Evolutionary conservation across 2,797 vertebrate species (phyloP).

Genomic region (Etheostoma nigrum): DNA sequence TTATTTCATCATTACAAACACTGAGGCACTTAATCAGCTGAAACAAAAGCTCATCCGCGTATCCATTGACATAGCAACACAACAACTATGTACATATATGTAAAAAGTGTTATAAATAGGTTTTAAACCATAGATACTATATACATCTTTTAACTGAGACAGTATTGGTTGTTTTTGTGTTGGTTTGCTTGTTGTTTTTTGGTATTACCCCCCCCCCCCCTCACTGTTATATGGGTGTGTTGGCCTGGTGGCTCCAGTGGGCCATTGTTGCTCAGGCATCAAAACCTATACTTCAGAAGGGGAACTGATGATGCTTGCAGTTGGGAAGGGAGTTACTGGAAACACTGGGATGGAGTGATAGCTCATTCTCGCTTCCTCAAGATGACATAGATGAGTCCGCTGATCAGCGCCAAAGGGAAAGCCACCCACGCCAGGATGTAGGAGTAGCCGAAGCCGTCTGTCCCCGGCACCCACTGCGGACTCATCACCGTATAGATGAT

Average conservation of each 20-base stretch:
- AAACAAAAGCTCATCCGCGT: conserved; percentile 86
- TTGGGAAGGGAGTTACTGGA: conserved; percentile 48
- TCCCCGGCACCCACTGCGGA: conserved; percentile 82
- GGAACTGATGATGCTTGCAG: conserved; percentile 53
- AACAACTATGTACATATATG: conserved; percentile 99
- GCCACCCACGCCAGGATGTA: conserved; percentile 98
- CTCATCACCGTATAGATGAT: conserved; percentile 96
- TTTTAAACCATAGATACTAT: conserved; percentile 99
- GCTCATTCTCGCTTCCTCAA: conserved; percentile 95
- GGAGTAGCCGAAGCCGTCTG: conserved; percentile 87
- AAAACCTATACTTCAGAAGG: conserved; percentile 51
- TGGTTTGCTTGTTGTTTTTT: conserved; percentile 69
- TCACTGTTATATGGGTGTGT: conserved; percentile 44
- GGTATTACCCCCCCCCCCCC: conserved; percentile 68
- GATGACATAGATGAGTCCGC: conserved; percentile 95
- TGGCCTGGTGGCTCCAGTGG: conserved; percentile 47
- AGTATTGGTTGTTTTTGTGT: conserved; percentile 85
- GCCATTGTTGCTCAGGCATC: conserved; percentile 42
- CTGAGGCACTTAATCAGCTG: conserved; percentile 93
- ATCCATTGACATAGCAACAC: conserved; percentile 90
- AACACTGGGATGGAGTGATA: conserved; percentile 38
- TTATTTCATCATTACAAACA: conserved; percentile 89
- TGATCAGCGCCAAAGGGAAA: conserved; percentile 93
- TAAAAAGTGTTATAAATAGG: conserved; percentile 99
- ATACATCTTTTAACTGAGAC: conserved; percentile 98